Evolutionary conservation across 2,888 invertebrate species (phyloP).

Genomic region (Rhamnusium bicolor): DNA sequence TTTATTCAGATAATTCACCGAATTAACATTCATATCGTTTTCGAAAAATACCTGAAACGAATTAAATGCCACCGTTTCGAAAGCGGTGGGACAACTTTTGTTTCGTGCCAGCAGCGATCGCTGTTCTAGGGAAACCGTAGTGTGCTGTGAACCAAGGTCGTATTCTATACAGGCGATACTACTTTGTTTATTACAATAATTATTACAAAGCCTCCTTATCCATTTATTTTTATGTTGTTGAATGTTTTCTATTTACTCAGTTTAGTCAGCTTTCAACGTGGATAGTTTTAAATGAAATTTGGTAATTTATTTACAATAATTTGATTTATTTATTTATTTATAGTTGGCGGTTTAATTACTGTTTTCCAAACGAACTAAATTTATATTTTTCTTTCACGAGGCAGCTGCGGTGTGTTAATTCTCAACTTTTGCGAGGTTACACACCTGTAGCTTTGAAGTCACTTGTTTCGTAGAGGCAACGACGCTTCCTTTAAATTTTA

Average conservation of each 20-base stretch:
- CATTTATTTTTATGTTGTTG: background rate
- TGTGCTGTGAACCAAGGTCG: constrained; percentile 30
- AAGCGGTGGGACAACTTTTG: background rate
- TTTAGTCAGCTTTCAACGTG: constrained; percentile 17
- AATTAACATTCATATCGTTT: constrained; percentile 12
- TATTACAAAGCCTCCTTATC: constrained; percentile 4
- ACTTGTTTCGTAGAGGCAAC: background rate
- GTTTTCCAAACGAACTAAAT: background rate
- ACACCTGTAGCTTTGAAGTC: constrained; percentile 12
- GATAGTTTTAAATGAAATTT: background rate
- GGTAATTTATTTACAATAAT: too few relatives aligned
- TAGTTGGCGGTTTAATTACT: too few relatives aligned
- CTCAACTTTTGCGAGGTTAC: background rate
- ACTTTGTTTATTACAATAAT: constrained; percentile 8
- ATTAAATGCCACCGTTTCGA: constrained; percentile 1
- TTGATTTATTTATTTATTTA: too few relatives aligned
- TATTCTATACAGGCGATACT: constrained; percentile 24
- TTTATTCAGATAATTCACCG: background rate
- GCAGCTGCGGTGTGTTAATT: background rate
- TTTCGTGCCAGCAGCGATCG: constrained; percentile 12
- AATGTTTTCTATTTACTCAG: constrained; percentile 16
- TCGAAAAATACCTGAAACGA: constrained; percentile 17
- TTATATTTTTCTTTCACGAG: background rate
- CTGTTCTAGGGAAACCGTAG: constrained; percentile 7
- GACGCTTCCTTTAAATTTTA: constrained; percentile 8